Percentiles rank a stretch among this genome's conserved stretches.
These are phyloP conservation scores for Glomeris marginata DNA, from an alignment of 2,888 invertebrate species.

Conservation along the genomic window DNA sequence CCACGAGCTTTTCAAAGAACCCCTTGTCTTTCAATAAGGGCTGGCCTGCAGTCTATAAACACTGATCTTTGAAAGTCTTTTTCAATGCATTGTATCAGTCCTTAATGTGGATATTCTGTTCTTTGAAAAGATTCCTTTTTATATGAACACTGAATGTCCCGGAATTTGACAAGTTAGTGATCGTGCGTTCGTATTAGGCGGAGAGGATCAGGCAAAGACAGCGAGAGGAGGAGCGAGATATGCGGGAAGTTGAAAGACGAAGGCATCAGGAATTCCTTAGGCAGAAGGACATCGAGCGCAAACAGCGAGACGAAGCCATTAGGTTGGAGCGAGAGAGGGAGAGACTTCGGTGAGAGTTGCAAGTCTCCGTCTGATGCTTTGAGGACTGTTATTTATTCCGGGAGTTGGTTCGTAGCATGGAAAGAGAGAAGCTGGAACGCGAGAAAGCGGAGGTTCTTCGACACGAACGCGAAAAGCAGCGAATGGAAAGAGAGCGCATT, in stretches of 20 bases:
- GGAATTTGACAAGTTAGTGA: neutral
- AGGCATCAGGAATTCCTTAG: conserved; percentile 61
- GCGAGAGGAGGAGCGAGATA: conserved; percentile 46
- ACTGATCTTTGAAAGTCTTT: neutral
- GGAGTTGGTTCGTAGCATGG: conserved; percentile 37
- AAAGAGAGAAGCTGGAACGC: conserved; percentile 72
- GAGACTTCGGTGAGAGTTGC: conserved; percentile 9
- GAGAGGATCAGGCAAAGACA: conserved; percentile 41
- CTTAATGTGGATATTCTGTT: neutral
- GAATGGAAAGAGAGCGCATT: conserved; percentile 43
- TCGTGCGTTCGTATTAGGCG: conserved; percentile 3
- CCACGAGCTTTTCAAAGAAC: neutral
- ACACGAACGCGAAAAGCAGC: conserved; percentile 68
- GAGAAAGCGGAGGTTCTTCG: conserved; percentile 72
- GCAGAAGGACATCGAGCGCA: conserved; percentile 61
- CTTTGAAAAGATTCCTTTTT: neutral
- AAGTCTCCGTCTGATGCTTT: neutral
- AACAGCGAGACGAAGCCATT: conserved; percentile 59
- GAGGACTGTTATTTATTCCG: too few species aligned
- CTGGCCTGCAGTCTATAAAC: neutral
- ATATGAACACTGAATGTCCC: neutral
- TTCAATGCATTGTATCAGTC: too few species aligned
- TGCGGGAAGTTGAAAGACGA: conserved; percentile 65
- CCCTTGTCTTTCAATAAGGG: neutral
- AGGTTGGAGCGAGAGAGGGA: conserved; percentile 15